Conservation (phyloP, 2,113 vertebrate genomes). For the Colius striatus region DNA sequence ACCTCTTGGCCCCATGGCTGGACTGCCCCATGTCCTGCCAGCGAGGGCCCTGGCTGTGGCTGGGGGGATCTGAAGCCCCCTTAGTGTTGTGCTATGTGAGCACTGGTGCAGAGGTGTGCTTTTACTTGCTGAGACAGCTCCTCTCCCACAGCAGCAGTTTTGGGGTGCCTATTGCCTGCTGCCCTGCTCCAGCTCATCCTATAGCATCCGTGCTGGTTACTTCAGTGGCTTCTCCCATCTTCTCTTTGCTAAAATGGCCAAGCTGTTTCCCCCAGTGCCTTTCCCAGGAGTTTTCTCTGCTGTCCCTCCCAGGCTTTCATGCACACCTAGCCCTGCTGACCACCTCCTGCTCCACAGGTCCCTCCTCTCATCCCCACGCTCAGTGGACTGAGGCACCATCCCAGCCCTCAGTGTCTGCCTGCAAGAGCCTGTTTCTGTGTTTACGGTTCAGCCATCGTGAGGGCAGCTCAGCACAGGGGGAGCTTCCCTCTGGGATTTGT, state of each 20-base stretch:
- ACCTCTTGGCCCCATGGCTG: accelerated
- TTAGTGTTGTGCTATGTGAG: background rate
- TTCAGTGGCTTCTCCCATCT: background rate
- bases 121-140: too few species aligned
- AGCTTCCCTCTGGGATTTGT: background rate
- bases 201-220: background rate
- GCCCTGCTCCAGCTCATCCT: background rate
- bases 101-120: background rate
- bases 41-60: background rate
- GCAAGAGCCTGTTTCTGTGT: background rate
- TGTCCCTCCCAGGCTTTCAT: accelerated
- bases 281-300: background rate
- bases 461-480: background rate
- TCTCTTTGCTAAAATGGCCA: background rate
- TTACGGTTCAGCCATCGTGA: background rate
- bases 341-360: background rate
- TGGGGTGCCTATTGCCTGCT: background rate
- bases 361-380: accelerated
- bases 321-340: background rate
- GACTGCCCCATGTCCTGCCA: background rate
- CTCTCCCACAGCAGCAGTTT: background rate
- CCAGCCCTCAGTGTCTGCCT: background rate
- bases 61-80: background rate
- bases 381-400: background rate
- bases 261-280: background rate